phyloP scores from a whole-genome alignment of 1,140 invertebrate species.

The Tetragnatha versicolor region DNA sequence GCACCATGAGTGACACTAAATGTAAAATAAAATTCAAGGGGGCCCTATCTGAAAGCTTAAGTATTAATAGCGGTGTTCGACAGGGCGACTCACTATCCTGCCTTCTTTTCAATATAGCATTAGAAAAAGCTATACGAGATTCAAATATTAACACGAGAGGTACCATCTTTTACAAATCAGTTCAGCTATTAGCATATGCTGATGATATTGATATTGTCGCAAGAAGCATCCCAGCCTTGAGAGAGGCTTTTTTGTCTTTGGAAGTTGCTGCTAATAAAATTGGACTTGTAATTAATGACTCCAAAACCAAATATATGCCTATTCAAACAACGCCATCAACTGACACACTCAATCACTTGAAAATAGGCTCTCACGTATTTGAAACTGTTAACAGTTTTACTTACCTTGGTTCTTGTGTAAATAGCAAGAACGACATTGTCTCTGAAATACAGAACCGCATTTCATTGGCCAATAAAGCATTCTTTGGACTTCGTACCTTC shows the following conservation, averaged over 20 bases:
- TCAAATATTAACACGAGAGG: not conserved
- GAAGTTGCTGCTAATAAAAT: not conserved
- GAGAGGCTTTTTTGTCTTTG: not conserved
- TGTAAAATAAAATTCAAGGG: not conserved
- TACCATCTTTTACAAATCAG: not conserved
- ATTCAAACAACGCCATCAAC: not conserved
- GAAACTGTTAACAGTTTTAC: not conserved
- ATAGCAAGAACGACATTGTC: not conserved
- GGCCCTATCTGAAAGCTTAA: not conserved
- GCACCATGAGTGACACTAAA: not conserved
- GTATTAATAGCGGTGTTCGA: not conserved
- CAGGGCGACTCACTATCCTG: not conserved
- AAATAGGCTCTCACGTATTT: not conserved
- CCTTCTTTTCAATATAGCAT: slow-evolving; percentile 6
- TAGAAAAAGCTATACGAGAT: not conserved
- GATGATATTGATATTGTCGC: slow-evolving; percentile 8
- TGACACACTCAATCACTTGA: slow-evolving; percentile 2
- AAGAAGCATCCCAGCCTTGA: not conserved
- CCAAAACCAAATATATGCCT: slow-evolving; percentile 1
- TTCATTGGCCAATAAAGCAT: not conserved
- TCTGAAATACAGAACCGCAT: too few relatives aligned
- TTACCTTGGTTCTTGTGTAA: not conserved
- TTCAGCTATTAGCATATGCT: not conserved
- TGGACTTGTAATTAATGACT: not conserved
- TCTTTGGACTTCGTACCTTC: not conserved